These are phyloP conservation scores for Semaprochilodus insignis DNA, from an alignment of 2,797 vertebrate species.

Conservation along the genomic window DNA sequence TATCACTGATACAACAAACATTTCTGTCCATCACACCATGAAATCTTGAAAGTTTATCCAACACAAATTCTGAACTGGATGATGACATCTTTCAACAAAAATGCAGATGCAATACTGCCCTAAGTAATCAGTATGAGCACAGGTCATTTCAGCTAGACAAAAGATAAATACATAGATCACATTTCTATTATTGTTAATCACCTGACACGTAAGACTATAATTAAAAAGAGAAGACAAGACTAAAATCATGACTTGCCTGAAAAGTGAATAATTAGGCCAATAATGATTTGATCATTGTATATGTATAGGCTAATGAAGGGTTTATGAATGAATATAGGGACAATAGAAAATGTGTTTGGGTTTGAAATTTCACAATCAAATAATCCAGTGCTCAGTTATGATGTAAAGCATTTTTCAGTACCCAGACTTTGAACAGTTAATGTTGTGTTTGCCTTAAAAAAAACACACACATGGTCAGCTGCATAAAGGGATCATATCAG, in stretches of 20 bases:
- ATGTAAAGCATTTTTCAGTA: not conserved
- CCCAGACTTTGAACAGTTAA: not conserved
- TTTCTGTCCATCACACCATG: conserved; percentile 53
- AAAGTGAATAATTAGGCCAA: no score
- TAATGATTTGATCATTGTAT: not conserved
- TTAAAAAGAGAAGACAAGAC: not conserved
- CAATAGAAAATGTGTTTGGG: not conserved
- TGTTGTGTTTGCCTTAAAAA: not conserved
- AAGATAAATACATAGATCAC: not conserved
- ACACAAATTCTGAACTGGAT: not conserved
- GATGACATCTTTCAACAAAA: not conserved
- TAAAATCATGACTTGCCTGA: no score
- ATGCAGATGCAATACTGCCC: not conserved
- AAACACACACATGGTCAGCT: not conserved
- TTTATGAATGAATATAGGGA: not conserved
- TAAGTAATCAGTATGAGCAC: not conserved
- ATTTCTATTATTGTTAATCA: not conserved
- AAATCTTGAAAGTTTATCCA: not conserved
- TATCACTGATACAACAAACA: conserved; percentile 72
- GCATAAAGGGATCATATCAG: conserved; percentile 34
- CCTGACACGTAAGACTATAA: not conserved
- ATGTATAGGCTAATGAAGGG: not conserved
- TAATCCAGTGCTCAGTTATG: not conserved
- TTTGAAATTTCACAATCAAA: not conserved
- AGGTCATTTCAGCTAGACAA: not conserved